Conservation (phyloP, 2,888 invertebrate species). For the Sicus ferrugineus region DNA sequence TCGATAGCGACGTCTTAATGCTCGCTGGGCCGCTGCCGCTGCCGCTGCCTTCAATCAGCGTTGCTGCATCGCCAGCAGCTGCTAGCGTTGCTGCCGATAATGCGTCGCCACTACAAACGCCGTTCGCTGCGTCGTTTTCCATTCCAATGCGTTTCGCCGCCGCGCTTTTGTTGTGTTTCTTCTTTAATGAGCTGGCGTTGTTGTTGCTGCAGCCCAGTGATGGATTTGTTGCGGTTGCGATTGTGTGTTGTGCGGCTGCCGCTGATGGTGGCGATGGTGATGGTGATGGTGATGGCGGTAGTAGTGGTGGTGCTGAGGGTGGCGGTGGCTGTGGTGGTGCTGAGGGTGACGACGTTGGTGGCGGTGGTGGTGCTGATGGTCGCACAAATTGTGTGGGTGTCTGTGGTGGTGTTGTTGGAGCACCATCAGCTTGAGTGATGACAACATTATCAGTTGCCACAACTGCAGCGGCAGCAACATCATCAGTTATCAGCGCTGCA, state of each 20-base stretch:
- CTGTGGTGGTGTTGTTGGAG: conserved; percentile 20
- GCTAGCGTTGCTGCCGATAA: conserved; percentile 9
- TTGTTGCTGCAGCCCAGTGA: conserved; percentile 1
- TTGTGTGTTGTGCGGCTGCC: background rate
- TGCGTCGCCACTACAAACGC: conserved; percentile 6
- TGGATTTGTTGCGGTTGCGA: conserved; percentile 20
- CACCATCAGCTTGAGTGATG: conserved; percentile 32
- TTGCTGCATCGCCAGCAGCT: conserved; percentile 5
- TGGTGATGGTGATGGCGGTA: conserved; percentile 35
- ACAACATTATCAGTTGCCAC: background rate
- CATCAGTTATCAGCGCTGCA: background rate
- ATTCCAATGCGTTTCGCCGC: conserved; percentile 34
- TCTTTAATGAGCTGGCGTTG: conserved; percentile 46
- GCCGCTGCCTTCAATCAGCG: conserved; percentile 1
- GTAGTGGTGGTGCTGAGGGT: conserved; percentile 8
- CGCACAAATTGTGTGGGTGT: conserved; percentile 3
- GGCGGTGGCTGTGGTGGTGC: conserved; percentile 23
- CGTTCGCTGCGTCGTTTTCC: background rate
- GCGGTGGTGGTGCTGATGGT: conserved; percentile 17
- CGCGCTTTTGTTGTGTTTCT: conserved; percentile 46
- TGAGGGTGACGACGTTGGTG: conserved; percentile 1
- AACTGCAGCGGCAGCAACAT: background rate
- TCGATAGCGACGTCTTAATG: conserved; percentile 57
- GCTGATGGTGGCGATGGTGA: conserved; percentile 31
- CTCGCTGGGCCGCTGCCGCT: conserved; percentile 20